These are phyloP conservation scores for Orchestes rusci DNA, from an alignment of 2,888 invertebrate species.

Conservation along the genomic window DNA sequence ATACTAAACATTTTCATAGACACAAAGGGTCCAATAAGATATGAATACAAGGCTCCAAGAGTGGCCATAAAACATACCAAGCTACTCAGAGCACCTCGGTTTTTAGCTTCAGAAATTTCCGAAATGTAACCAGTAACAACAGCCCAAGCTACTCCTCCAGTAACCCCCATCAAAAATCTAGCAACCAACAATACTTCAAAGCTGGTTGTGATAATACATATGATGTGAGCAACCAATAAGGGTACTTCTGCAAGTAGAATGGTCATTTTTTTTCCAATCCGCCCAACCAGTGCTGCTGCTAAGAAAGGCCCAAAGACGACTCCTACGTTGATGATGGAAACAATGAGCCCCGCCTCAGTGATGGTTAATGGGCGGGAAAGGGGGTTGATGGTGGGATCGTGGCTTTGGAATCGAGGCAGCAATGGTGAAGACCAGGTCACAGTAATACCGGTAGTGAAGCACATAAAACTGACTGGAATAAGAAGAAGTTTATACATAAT, in stretches of 20 bases:
- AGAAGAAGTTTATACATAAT: too few relatives aligned
- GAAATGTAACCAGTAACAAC: conserved; percentile 25
- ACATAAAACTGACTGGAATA: conserved; percentile 18
- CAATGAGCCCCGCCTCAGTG: conserved; percentile 13
- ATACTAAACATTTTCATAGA: conserved; percentile 16
- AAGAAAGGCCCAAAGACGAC: conserved; percentile 21
- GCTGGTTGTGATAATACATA: conserved; percentile 16
- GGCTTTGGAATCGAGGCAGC: conserved; percentile 17
- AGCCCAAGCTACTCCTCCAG: conserved; percentile 18
- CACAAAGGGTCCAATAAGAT: conserved; percentile 11
- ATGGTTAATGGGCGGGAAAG: conserved; percentile 12
- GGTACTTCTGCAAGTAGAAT: conserved; percentile 21
- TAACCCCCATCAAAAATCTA: conserved; percentile 25
- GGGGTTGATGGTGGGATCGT: conserved; percentile 8
- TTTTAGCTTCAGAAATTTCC: conserved; percentile 21
- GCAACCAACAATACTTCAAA: conserved; percentile 23
- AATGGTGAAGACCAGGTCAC: conserved; percentile 22
- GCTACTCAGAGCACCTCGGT: conserved; percentile 15
- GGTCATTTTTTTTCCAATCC: conserved; percentile 21
- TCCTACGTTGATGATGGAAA: conserved; percentile 19
- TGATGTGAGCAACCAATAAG: conserved; percentile 20
- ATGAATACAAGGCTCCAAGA: conserved; percentile 5
- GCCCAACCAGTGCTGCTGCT: conserved; percentile 13
- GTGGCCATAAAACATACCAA: not conserved
- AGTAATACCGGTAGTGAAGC: conserved; percentile 13